Evolutionary conservation across 1,140 invertebrate genomes (phyloP), one percentile per base, ranked within the genome.

Genomic region (Drosophila fuyamai): DNA sequence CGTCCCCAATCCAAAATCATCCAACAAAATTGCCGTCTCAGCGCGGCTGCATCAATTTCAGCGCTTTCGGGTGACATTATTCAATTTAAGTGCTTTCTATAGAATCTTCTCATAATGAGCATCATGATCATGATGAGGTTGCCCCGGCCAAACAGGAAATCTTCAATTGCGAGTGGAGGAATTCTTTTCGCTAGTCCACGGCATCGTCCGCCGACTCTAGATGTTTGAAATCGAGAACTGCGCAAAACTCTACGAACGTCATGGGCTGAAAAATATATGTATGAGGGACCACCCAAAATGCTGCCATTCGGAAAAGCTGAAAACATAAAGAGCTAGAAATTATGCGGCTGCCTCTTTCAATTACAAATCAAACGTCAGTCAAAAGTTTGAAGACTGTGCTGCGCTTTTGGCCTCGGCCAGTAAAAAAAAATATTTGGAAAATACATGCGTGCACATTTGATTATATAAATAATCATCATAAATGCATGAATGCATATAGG

Each of bases 281-380:
- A 32, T 48, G 32, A 14, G 35, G 55, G 81, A 83, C 81, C 81
- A 83, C 81, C 81, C 81, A 83, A 80, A 76, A 63, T 61, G 65
- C 75, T 67, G 41, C 32, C 47, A 47, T 41, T 43, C 23, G 32
- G n/a, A 16, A 43, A 57, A 77, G 55, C 50, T 61, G 38, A 32
- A 63, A 60, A 54, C 58, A 76, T 70, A 67, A 83, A 83, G 81
- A 79, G 76, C 71, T 65, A 61, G 55, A 81, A 81, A 83, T 79
- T 76, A 74, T 79, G 80, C 76, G 61, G 54, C 41, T 75, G 72
- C 53, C 51, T 47, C 56, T 58, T 83, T 76, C 81, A 83, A 83
- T 84, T 84, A 83, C 81, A 83, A 84, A 84, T 83, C 81, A 84
- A 84, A 83, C 81, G 81, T 83, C 81, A 71, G 80, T 83, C 80